Conservation (phyloP, 2,888 invertebrate species). For the Maniola hyperantus region DNA sequence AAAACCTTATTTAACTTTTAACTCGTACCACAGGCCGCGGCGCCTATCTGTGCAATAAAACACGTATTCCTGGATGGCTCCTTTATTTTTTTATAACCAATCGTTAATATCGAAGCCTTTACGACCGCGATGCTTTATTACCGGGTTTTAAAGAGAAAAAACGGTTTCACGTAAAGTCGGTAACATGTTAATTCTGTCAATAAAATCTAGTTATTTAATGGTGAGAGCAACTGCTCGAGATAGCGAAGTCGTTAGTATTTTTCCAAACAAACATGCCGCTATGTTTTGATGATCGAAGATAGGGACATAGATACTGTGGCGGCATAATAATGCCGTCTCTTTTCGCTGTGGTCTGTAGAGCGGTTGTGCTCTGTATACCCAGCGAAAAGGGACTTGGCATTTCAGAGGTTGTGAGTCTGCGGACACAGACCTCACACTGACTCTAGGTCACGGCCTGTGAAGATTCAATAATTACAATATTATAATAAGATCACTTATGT, state of each 20-base stretch:
- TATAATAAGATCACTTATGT: too few species aligned
- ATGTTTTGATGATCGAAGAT: conserved; percentile 24
- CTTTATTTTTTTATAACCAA: conserved; percentile 75
- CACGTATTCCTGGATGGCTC: conserved; percentile 62
- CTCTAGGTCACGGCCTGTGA: too few species aligned
- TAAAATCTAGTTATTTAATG: conserved; percentile 54
- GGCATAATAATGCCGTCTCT: too few species aligned
- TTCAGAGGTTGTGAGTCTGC: too few species aligned
- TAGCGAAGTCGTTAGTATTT: conserved; percentile 32
- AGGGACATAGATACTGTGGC: too few species aligned
- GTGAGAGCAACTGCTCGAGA: conserved; percentile 35
- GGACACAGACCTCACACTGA: too few species aligned
- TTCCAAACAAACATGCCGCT: conserved; percentile 17
- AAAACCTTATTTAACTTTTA: conserved; percentile 25
- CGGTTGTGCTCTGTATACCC: too few species aligned
- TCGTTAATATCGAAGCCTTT: conserved; percentile 77
- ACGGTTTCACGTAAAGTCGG: conserved; percentile 58
- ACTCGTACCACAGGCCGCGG: conserved; percentile 49
- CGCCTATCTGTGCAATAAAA: conserved; percentile 73
- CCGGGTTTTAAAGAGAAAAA: conserved; percentile 58
- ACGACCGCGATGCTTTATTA: conserved; percentile 72
- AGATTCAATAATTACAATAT: too few species aligned
- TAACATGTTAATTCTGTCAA: conserved; percentile 75
- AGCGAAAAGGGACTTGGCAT: too few species aligned
- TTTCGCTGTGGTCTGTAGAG: too few species aligned